Conservation (phyloP, 2,113 vertebrate species). For the Scophthalmus maximus region DNA sequence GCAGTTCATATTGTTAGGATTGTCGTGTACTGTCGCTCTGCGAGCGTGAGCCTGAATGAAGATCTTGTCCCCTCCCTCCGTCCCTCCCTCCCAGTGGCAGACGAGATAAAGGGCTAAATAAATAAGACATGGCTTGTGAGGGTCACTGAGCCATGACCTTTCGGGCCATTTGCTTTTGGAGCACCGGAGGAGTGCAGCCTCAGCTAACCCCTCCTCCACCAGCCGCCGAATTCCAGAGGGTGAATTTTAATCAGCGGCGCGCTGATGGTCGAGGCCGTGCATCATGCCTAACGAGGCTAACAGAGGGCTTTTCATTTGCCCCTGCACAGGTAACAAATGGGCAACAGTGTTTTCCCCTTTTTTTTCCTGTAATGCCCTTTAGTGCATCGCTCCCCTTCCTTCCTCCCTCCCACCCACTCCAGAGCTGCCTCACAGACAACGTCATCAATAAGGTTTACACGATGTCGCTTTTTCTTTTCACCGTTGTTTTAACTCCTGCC, state of each 20-base stretch:
- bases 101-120: slow-evolving; percentile 67
- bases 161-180: slow-evolving; percentile 64
- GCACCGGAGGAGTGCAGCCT: slow-evolving; percentile 64
- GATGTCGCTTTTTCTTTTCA: not conserved
- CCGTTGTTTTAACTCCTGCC: not conserved
- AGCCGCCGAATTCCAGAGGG: slow-evolving; percentile 44
- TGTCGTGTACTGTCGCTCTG: not conserved
- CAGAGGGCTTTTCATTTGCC: slow-evolving; percentile 71
- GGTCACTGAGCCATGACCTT: slow-evolving; percentile 71
- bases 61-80: slow-evolving; percentile 7
- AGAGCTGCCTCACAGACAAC: not conserved
- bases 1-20: not conserved
- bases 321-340: slow-evolving; percentile 72
- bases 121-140: slow-evolving; percentile 67
- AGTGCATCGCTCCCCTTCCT: slow-evolving; percentile 6
- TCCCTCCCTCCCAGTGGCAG: slow-evolving; percentile 23
- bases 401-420: not conserved
- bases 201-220: slow-evolving; percentile 47
- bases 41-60: slow-evolving; percentile 30
- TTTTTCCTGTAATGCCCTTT: slow-evolving; percentile 49
- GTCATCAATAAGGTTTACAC: slow-evolving; percentile 5
- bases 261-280: slow-evolving; percentile 59
- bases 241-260: slow-evolving; percentile 77
- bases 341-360: slow-evolving; percentile 29
- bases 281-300: slow-evolving; percentile 78